phyloP scores from a whole-genome alignment of 2,113 vertebrate species.

The Phrynocephalus versicolor region DNA sequence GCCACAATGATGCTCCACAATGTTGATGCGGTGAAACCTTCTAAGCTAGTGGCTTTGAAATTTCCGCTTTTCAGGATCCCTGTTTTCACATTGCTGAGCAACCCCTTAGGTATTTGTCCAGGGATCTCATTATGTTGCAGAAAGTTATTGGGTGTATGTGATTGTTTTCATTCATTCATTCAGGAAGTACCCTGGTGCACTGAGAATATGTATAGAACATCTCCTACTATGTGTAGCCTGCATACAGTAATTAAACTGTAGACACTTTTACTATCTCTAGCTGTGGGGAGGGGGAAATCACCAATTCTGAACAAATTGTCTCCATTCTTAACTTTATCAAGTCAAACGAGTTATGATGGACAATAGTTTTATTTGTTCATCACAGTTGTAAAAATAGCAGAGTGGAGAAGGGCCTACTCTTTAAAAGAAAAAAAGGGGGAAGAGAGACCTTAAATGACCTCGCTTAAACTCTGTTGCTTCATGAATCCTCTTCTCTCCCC shows the following conservation, averaged over 20 bases:
- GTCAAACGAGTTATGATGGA: neutral
- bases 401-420: neutral
- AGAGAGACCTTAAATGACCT: neutral
- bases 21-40: conserved; percentile 21
- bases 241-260: no score
- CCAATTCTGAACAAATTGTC: neutral
- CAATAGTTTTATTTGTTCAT: neutral
- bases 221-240: no score
- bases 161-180: neutral
- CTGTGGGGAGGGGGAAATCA: neutral
- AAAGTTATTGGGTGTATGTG: neutral
- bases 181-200: neutral
- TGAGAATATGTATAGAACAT: neutral
- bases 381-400: neutral
- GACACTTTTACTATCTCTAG: no score
- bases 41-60: conserved; percentile 1
- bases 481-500: neutral
- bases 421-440: neutral
- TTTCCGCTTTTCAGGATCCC: neutral
- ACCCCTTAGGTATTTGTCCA: neutral
- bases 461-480: neutral
- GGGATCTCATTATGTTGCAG: neutral
- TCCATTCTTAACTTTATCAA: neutral
- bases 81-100: neutral
- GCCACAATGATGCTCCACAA: neutral